Evolutionary conservation across 2,888 invertebrate genomes (phyloP).

Genomic region (Balanococcus diminutus): DNA sequence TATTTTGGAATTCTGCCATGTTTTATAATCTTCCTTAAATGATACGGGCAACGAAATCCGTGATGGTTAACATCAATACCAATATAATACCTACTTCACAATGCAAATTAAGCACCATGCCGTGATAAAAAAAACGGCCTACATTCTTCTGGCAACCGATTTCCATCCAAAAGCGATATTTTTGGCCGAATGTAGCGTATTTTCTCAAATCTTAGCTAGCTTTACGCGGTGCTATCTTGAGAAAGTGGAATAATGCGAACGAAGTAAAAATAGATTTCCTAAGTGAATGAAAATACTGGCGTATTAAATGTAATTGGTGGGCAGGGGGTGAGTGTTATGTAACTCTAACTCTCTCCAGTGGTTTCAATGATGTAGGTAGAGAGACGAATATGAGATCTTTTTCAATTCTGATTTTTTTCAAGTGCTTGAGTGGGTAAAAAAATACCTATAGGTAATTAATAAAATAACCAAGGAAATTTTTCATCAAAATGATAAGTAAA

Average conservation of each 20-base stretch:
- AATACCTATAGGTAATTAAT: too few relatives aligned
- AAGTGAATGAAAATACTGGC: not conserved
- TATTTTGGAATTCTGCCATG: conserved; percentile 8
- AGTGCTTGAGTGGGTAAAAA: too few relatives aligned
- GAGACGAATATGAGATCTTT: too few relatives aligned
- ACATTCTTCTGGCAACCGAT: not conserved
- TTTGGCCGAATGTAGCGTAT: not conserved
- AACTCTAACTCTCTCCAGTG: not conserved
- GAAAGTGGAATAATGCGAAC: not conserved
- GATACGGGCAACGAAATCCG: conserved; percentile 21
- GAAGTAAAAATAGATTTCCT: not conserved
- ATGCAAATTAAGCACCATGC: not conserved
- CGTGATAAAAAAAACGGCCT: not conserved
- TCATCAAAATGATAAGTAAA: too few relatives aligned
- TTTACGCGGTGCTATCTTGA: not conserved
- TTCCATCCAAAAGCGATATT: not conserved
- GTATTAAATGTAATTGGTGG: not conserved
- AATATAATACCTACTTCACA: not conserved
- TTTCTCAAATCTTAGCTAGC: not conserved
- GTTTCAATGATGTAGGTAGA: not conserved
- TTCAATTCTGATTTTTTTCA: too few relatives aligned
- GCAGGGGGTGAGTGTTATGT: too few relatives aligned
- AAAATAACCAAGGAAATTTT: too few relatives aligned
- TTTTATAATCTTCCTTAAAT: conserved; percentile 18
- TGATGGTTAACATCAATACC: conserved; percentile 12